Percentiles rank a stretch among this genome's conserved stretches.
These are phyloP conservation scores for Esperia sulphurella DNA, from an alignment of 2,888 invertebrate genomes.

Conservation along the genomic window DNA sequence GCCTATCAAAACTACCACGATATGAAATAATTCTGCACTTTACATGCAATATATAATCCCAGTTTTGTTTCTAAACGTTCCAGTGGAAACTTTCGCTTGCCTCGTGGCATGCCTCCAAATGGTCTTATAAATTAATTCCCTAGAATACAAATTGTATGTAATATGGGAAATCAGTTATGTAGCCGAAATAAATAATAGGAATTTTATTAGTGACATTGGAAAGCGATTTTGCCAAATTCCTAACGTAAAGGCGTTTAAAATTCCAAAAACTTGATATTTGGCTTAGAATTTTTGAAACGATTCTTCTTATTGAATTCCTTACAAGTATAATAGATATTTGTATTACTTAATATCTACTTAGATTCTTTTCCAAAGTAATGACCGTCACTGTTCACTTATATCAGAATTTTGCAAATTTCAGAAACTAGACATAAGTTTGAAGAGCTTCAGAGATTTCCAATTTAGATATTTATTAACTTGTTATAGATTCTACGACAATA, in stretches of 20 bases:
- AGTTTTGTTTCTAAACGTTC: slow-evolving; percentile 29
- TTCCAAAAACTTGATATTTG: slow-evolving; percentile 1
- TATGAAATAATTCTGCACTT: slow-evolving; percentile 49
- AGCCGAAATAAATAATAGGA: slow-evolving; percentile 6
- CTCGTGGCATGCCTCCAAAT: slow-evolving; percentile 42
- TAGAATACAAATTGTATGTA: slow-evolving; percentile 51
- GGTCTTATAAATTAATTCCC: slow-evolving; percentile 36
- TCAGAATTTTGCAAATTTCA: too few relatives aligned
- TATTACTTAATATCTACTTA: too few relatives aligned
- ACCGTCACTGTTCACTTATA: too few relatives aligned
- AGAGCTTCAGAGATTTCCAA: too few relatives aligned
- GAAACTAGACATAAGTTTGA: too few relatives aligned
- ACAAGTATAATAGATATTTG: too few relatives aligned
- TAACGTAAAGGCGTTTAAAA: background rate
- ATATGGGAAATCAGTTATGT: slow-evolving; percentile 8
- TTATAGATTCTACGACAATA: too few relatives aligned
- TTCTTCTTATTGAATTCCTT: too few relatives aligned
- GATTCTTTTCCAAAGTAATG: too few relatives aligned
- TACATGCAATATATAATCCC: slow-evolving; percentile 42
- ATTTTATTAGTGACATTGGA: slow-evolving; percentile 20
- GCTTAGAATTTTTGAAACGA: slow-evolving; percentile 5
- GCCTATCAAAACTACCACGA: too few relatives aligned
- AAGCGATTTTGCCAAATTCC: slow-evolving; percentile 11
- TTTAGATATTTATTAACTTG: too few relatives aligned
- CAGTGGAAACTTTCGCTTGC: slow-evolving; percentile 49